A percentile compares a stretch with the other conserved stretches of the same genome.
These are phyloP conservation scores for Balaeniceps rex DNA, from an alignment of 2,113 vertebrate species.

Conservation along the genomic window DNA sequence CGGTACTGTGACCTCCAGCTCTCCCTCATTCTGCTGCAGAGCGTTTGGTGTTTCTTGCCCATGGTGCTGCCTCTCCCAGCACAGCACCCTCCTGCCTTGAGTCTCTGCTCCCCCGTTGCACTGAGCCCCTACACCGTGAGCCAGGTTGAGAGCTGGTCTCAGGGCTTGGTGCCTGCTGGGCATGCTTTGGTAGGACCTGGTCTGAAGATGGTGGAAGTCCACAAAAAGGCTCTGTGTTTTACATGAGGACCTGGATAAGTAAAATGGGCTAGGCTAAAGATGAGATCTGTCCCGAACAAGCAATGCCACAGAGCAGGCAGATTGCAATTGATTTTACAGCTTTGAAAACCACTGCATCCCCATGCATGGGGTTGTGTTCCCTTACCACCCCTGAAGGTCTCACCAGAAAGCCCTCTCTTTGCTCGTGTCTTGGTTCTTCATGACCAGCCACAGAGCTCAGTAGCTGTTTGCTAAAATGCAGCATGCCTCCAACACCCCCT, in stretches of 20 bases:
- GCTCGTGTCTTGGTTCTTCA: not conserved
- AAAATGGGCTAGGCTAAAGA: not conserved
- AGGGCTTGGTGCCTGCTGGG: not conserved
- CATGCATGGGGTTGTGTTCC: not conserved
- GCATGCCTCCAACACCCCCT: not conserved
- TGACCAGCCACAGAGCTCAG: not conserved
- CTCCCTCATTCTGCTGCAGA: not conserved
- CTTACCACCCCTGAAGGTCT: not conserved
- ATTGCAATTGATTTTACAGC: not conserved
- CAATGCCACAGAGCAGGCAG: not conserved
- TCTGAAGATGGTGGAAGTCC: not conserved
- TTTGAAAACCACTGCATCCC: not conserved
- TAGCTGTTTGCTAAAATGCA: not conserved
- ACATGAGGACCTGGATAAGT: not conserved
- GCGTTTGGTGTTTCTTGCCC: accelerated
- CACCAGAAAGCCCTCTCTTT: not conserved
- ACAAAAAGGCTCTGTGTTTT: not conserved
- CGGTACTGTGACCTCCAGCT: not conserved
- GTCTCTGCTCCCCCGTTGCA: not conserved
- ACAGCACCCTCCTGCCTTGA: not conserved
- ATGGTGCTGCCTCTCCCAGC: not conserved
- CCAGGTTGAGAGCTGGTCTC: accelerated
- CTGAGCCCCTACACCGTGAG: not conserved
- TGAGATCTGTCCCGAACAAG: not conserved
- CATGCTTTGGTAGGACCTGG: not conserved